These are phyloP conservation scores for Rostratula benghalensis DNA, from an alignment of 2,113 vertebrate species.

Conservation along the genomic window DNA sequence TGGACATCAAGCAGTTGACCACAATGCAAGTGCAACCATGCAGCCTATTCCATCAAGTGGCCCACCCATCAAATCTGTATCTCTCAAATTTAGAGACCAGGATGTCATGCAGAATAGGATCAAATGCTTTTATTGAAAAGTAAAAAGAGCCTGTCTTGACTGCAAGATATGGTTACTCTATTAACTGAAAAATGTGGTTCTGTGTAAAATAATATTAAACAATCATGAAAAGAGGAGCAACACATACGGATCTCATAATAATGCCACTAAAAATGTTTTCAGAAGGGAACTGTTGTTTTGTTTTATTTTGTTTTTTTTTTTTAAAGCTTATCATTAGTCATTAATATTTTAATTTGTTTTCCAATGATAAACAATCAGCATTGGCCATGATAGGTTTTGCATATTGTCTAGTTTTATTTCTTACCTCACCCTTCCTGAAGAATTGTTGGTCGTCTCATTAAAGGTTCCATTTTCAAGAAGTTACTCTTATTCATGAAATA, in stretches of 20 bases:
- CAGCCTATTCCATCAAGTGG: not conserved
- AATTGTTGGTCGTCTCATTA: not conserved
- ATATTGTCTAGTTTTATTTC: not conserved
- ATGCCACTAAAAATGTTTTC: not conserved
- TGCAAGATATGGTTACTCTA: not conserved
- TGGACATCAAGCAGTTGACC: not conserved
- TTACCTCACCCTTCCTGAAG: not conserved
- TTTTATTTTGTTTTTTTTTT: too few relatives aligned
- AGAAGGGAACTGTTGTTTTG: not conserved
- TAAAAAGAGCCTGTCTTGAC: not conserved
- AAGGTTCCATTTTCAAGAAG: not conserved
- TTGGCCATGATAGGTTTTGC: not conserved
- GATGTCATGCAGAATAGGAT: not conserved
- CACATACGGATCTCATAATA: not conserved
- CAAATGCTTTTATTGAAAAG: not conserved
- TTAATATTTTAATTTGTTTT: not conserved
- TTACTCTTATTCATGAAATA: not conserved
- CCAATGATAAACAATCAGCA: not conserved
- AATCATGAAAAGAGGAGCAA: not conserved
- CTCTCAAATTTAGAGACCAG: not conserved
- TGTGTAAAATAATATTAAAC: not conserved
- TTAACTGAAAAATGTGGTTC: not conserved
- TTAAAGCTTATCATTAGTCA: not conserved
- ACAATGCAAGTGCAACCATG: not conserved
- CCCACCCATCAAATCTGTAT: not conserved